Evolutionary conservation across 2,888 invertebrate species (phyloP).

Genomic region (Campoletis raptor): DNA sequence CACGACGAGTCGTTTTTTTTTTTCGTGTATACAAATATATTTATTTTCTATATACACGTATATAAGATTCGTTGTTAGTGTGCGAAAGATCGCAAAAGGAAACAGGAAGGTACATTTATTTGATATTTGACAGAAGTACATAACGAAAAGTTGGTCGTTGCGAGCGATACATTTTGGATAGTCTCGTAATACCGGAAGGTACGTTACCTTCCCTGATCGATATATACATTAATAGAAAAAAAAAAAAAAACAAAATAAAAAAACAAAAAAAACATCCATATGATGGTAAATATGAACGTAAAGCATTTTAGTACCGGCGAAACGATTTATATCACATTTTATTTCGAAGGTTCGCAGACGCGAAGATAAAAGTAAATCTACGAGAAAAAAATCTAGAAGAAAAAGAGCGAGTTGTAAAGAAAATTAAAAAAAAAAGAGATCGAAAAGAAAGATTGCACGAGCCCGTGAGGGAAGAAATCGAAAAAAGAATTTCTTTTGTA

Average conservation of each 20-base stretch:
- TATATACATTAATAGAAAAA: neutral
- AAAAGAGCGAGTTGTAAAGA: neutral
- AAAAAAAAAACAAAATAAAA: neutral
- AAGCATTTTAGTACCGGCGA: constrained; percentile 23
- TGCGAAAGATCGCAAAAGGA: neutral
- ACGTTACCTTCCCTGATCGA: constrained; percentile 1
- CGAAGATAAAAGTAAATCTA: constrained; percentile 9
- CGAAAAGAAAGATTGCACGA: constrained; percentile 40
- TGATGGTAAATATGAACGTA: neutral
- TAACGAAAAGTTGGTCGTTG: constrained; percentile 50
- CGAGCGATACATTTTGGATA: constrained; percentile 52
- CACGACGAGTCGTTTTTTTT: constrained; percentile 41
- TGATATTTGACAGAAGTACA: constrained; percentile 49
- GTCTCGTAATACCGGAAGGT: constrained; percentile 33
- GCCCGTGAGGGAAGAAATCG: constrained; percentile 15
- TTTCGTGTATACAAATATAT: constrained; percentile 9
- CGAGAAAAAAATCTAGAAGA: constrained; percentile 12
- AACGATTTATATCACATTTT: constrained; percentile 62
- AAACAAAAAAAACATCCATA: neutral
- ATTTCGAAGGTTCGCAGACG: constrained; percentile 14
- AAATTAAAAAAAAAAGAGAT: constrained; percentile 12
- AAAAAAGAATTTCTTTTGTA: neutral
- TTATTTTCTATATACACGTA: constrained; percentile 4
- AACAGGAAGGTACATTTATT: constrained; percentile 26
- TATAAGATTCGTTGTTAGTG: constrained; percentile 11